phyloP scores from a whole-genome alignment of 2,888 invertebrate species.

The Seira musarum region DNA sequence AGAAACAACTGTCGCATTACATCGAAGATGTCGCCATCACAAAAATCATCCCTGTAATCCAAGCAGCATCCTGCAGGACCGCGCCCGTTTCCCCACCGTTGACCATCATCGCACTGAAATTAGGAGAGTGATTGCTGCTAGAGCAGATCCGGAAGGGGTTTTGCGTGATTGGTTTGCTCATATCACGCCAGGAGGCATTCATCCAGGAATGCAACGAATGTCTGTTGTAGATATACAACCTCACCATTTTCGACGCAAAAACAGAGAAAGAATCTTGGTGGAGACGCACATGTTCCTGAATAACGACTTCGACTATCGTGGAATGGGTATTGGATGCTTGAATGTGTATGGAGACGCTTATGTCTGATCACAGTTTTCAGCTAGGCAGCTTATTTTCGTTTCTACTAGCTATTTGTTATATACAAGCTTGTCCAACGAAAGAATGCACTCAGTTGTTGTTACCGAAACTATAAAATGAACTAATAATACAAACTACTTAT shows the following conservation, averaged over 20 bases:
- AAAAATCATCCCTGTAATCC: background rate
- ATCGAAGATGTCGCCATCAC: background rate
- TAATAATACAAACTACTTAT: too few species aligned
- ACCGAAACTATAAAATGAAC: too few species aligned
- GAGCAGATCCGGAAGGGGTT: conserved; percentile 15
- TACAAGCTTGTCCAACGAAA: too few species aligned
- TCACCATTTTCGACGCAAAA: conserved; percentile 16
- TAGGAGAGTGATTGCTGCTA: conserved; percentile 17
- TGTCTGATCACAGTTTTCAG: too few species aligned
- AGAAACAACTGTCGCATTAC: background rate
- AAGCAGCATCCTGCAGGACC: background rate
- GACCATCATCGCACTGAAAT: conserved; percentile 20
- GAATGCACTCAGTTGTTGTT: too few species aligned
- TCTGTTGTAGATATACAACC: conserved; percentile 25
- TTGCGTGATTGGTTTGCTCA: conserved; percentile 30
- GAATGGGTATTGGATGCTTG: conserved; percentile 10
- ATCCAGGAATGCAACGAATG: conserved; percentile 20
- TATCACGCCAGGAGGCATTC: conserved; percentile 19
- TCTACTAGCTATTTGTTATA: too few species aligned
- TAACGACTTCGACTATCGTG: conserved; percentile 22
- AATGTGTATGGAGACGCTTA: too few species aligned
- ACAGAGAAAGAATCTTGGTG: conserved; percentile 25
- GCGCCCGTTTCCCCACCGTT: conserved; percentile 12
- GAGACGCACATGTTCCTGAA: conserved; percentile 17
- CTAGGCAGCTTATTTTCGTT: too few species aligned